Percentiles rank a stretch among this genome's conserved stretches.
Conservation (phyloP, 2,888 invertebrate species). For the Hedya salicella region DNA sequence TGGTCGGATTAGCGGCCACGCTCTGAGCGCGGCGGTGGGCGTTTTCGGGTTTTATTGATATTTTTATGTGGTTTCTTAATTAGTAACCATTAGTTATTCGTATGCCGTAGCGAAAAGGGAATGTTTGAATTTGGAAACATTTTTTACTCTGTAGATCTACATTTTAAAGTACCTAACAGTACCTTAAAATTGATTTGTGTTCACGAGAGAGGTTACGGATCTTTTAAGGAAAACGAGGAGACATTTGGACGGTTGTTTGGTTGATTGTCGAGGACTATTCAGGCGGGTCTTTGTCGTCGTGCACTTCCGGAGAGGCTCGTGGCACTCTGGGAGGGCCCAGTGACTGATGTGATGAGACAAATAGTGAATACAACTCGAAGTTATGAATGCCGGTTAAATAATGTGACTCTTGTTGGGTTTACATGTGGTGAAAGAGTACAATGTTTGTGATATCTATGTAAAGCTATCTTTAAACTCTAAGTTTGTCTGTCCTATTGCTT, state of each 20-base stretch:
- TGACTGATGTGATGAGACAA: constrained; percentile 68
- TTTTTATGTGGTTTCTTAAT: constrained; percentile 44
- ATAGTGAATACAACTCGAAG: constrained; percentile 62
- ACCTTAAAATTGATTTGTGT: constrained; percentile 1
- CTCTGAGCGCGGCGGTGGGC: constrained; percentile 55
- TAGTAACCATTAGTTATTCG: constrained; percentile 41
- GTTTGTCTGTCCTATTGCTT: not conserved
- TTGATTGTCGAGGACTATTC: constrained; percentile 32
- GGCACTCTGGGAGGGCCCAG: constrained; percentile 66
- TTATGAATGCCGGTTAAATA: constrained; percentile 67
- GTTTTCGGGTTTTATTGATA: constrained; percentile 44
- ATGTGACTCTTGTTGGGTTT: constrained; percentile 54
- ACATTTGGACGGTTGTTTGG: not conserved
- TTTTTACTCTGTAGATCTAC: constrained; percentile 10
- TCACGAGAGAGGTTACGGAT: not conserved
- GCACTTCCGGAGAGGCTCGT: constrained; percentile 57
- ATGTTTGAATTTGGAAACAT: constrained; percentile 34
- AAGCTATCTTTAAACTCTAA: not conserved
- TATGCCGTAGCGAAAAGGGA: constrained; percentile 36
- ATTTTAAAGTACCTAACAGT: not conserved
- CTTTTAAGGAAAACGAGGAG: constrained; percentile 13
- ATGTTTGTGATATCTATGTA: no score
- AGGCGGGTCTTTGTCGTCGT: constrained; percentile 38
- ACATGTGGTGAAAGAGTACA: constrained; percentile 51
- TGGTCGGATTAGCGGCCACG: constrained; percentile 80